A percentile compares a stretch with the other conserved stretches of the same genome.
These are phyloP conservation scores for Scaeva pyrastri DNA, from an alignment of 2,888 invertebrate genomes.

Conservation along the genomic window DNA sequence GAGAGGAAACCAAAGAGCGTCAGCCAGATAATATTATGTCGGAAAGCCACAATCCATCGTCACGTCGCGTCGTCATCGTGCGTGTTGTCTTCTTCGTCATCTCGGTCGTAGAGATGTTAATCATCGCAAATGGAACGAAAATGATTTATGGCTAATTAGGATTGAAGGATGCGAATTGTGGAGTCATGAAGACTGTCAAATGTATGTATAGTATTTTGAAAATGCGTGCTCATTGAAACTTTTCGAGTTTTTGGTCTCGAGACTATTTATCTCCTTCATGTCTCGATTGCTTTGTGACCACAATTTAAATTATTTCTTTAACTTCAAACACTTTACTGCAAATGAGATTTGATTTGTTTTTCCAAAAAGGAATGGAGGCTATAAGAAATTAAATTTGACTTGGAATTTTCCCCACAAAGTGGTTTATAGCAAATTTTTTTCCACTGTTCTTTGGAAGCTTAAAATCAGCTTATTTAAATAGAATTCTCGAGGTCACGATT, in stretches of 20 bases:
- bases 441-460: too few species aligned
- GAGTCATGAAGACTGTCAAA: background rate
- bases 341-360: too few species aligned
- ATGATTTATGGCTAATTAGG: slow-evolving; percentile 72
- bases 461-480: too few species aligned
- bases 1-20: slow-evolving; percentile 8
- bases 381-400: too few species aligned
- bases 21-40: slow-evolving; percentile 4
- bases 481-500: too few species aligned
- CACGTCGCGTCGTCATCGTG: background rate
- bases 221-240: slow-evolving; percentile 10
- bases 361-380: too few species aligned
- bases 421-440: too few species aligned
- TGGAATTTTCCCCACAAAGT: too few species aligned
- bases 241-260: background rate
- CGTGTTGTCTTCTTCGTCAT: background rate
- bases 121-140: slow-evolving; percentile 70
- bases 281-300: background rate
- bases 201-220: background rate
- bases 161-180: slow-evolving; percentile 19
- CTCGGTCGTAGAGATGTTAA: slow-evolving; percentile 59
- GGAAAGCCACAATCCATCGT: slow-evolving; percentile 13
- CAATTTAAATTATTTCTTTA: background rate
- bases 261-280: background rate
- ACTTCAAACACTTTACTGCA: too few species aligned